Base-by-base conservation (phyloP, 1,140 invertebrate genomes). In the Drosophila pseudoananassae region DNA sequence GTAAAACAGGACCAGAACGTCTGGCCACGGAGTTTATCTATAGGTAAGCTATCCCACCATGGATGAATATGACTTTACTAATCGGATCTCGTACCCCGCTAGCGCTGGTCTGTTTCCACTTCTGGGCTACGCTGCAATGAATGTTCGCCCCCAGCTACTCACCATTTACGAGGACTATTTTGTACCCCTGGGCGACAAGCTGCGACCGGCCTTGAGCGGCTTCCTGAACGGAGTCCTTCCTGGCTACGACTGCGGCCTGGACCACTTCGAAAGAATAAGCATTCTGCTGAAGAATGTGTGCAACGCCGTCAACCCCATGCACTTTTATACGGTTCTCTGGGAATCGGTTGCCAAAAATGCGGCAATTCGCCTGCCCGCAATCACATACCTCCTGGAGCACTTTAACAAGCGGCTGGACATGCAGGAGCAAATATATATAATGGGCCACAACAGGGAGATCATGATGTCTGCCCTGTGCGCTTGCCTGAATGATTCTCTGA, bases 91-190 rank as follows among this genome's bases (percentile, higher is more conserved):
- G 49, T 57, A 0, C 40, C 33, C 3, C 33, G 3, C 10, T 4
- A 92, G 90, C 36, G 85, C 93, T 94, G 98, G 98, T 8, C 92
- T 99, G 12, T 99, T 99, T 92, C 98, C 98, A 36, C 91, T 99
- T 25, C 93, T 99, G 71, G 95, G 96, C 8, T 95, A 98, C 93
- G 97, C 97, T 65, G 97, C 97, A 15, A 98, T 98, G 95, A 97
- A 96, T 92, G 97, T 98, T 7, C 95, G 97, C 80, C 96, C 97
- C 9, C 93, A 94, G 4, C 92, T 99, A 43, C 91, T 99, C 54
- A 95, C 94, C n/a, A 94, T 99, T 55, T 99, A 98, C 91, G 98
- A 99, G 93, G 97, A 94, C 14, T 97, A 98, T 92, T 98, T 99
- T 93, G 94, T 98, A 23, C 96, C 97, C 9, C 93, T 99, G 40